Base-by-base conservation (phyloP, 2,113 vertebrate species). In the Dipodomys spectabilis region DNA sequence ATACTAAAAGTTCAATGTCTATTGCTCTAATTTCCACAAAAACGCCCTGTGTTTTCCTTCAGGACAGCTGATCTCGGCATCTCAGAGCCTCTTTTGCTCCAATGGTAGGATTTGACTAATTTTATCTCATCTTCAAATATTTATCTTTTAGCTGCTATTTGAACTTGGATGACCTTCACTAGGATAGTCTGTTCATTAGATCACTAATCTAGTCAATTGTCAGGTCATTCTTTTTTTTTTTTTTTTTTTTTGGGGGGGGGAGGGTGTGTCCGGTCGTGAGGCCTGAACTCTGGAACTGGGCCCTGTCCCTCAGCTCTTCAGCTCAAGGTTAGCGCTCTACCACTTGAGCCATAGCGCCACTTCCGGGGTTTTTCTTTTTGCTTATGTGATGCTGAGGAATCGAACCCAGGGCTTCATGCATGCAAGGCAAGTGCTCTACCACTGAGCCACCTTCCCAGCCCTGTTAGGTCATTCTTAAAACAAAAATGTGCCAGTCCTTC, bases 71-170 rank as follows among this genome's bases (percentile, higher is more conserved):
- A 57, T 45, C 22, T 60, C 30, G 82, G 13, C 32, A 74, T 75
- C 25, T 90, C 45, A 71, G 44, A 69, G 23, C 3, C 10, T 77
- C 13, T 86, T 68, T 75, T 81, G 19, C 62, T 80, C 79, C 20
- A 80, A 7, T 49, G 22, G 13, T 22, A n/a, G 23, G 12, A 16
- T 45, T 64, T 65, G 20, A 74, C 39, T 57, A 69, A 80, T 65
- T 92, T 93, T 90, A 53, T 44, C 57, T 80, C 78, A 49, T 72
- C 85, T 87, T 92, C 44, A 84, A 74, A 85, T 86, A 81, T 69
- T 69, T 86, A 2, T 74, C 53, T 68, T 27, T 72, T 53, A 91
- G 5, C 11, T 15, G 6, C 23, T 65, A 35, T 80, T 72, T 93
- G 86, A 92, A 93, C 45, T 68, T 86, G 67, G 12, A 88, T 62